Base-by-base conservation (phyloP, 1,140 invertebrate species). In the Zaprionus gabonicus region DNA sequence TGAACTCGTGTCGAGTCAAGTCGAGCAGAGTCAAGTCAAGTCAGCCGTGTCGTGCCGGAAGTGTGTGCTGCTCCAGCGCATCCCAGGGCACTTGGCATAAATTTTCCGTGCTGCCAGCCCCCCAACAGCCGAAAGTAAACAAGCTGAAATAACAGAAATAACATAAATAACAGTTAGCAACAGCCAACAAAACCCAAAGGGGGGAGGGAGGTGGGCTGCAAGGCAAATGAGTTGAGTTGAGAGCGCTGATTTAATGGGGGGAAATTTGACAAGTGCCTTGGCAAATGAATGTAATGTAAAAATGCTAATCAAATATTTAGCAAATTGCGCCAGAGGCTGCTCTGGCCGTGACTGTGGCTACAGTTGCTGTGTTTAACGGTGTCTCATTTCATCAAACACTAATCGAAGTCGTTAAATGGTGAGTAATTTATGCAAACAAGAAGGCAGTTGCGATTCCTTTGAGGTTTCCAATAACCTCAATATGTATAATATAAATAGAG, bases 41-140 rank as follows among this genome's bases (percentile, higher is more conserved):
- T 51, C 60, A 59, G 69, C 60, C 56, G 51, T 60, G 67, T 25
- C 58, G 66, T 66, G 74, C 75, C 75, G 77, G 71, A 76, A 78
- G 74, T 74, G 73, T 71, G 65, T 62, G 63, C 58, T 9, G 41
- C 62, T 74, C 53, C 36, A 65, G 27, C 34, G 76, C 63, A 68
- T 78, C 64, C 64, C 57, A n/a, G 20, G 25, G 60, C 71, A 75
- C 76, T 78, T 60, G 66, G 71, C 59, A 78, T 78, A 78, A 75
- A 78, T 75, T 76, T 66, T 57, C 25, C 53, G 59, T 38, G 13
- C 44, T 64, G 69, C 59, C 64, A 51, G 58, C 20, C 17, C 17
- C 66, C 66, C 65, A 57, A 70, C 64, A 34, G 58, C 46, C 27
- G 68, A 72, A 58, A 75, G 72, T 62, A 75, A 77, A 77, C 63